A percentile compares a stretch with the other conserved stretches of the same genome.
Evolutionary conservation across 2,797 vertebrate genomes (phyloP).

Genomic region (Oceanodroma leucorhoa): DNA sequence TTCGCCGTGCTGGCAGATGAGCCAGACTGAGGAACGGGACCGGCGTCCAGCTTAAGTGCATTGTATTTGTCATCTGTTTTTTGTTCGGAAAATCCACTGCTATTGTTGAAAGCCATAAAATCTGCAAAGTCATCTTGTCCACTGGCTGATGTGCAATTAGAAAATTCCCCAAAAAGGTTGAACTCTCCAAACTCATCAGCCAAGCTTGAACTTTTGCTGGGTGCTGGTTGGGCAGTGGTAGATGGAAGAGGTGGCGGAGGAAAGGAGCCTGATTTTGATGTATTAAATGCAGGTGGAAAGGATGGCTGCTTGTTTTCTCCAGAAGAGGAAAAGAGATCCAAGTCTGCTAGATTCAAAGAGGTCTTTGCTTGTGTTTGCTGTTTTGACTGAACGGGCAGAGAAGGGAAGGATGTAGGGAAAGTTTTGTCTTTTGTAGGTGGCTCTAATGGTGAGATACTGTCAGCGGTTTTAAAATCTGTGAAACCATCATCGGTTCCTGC

Average conservation of each 20-base stretch:
- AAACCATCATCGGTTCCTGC: slow-evolving; percentile 89
- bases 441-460: slow-evolving; percentile 94
- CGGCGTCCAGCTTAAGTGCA: slow-evolving; percentile 62
- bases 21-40: slow-evolving; percentile 31
- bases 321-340: slow-evolving; percentile 88
- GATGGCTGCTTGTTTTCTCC: slow-evolving; percentile 79
- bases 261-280: slow-evolving; percentile 53
- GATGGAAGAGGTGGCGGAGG: slow-evolving; percentile 57
- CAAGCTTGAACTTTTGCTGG: slow-evolving; percentile 75
- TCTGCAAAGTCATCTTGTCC: slow-evolving; percentile 96
- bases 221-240: slow-evolving; percentile 44
- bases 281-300: slow-evolving; percentile 75
- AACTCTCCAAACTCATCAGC: slow-evolving; percentile 94
- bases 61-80: slow-evolving; percentile 72
- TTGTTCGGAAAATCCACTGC: slow-evolving; percentile 70
- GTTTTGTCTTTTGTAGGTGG: slow-evolving; percentile 86
- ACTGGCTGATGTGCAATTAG: slow-evolving; percentile 62
- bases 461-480: slow-evolving; percentile 98
- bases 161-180: slow-evolving; percentile 86
- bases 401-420: slow-evolving; percentile 85
- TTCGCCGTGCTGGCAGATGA: background rate
- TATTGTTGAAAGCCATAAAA: slow-evolving; percentile 93
- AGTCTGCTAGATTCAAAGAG: slow-evolving; percentile 89
- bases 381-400: slow-evolving; percentile 79
- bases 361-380: slow-evolving; percentile 84